phyloP scores from a whole-genome alignment of 2,113 vertebrate genomes.

The Ceratotherium simum region DNA sequence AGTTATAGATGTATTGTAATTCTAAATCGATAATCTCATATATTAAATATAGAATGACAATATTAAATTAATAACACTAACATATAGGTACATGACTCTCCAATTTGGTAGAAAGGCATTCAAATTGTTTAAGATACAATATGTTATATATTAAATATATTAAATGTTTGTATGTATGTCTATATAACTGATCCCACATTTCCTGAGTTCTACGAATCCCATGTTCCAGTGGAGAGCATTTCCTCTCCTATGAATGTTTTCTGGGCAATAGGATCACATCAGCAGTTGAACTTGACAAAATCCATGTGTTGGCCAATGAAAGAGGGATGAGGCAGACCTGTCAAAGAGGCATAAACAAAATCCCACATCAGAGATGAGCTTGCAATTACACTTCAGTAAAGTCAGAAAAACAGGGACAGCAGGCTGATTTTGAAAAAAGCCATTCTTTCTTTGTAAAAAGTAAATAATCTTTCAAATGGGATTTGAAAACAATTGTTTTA shows the following conservation, averaged over 20 bases:
- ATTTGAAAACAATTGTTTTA: slow-evolving; percentile 81
- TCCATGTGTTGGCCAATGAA: slow-evolving; percentile 79
- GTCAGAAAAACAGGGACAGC: slow-evolving; percentile 78
- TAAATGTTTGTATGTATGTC: background rate
- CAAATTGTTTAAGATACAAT: background rate
- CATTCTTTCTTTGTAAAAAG: slow-evolving; percentile 78
- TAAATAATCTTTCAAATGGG: slow-evolving; percentile 81
- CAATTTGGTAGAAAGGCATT: background rate
- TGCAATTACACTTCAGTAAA: slow-evolving; percentile 80
- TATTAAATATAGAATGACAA: background rate
- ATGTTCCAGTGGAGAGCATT: slow-evolving; percentile 68
- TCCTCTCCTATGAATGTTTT: slow-evolving; percentile 78
- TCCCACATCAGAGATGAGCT: slow-evolving; percentile 71
- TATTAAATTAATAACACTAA: background rate
- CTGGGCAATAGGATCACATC: slow-evolving; percentile 76
- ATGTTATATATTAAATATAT: background rate
- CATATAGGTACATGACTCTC: background rate
- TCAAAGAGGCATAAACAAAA: slow-evolving; percentile 84
- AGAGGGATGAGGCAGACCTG: slow-evolving; percentile 79
- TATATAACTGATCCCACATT: background rate
- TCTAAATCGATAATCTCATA: background rate
- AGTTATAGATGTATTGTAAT: background rate
- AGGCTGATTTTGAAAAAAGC: slow-evolving; percentile 81
- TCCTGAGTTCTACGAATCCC: slow-evolving; percentile 68
- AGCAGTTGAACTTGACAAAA: slow-evolving; percentile 83